These are phyloP conservation scores for Lycodopsis pacificus DNA, from an alignment of 2,797 vertebrate species.

Conservation along the genomic window DNA sequence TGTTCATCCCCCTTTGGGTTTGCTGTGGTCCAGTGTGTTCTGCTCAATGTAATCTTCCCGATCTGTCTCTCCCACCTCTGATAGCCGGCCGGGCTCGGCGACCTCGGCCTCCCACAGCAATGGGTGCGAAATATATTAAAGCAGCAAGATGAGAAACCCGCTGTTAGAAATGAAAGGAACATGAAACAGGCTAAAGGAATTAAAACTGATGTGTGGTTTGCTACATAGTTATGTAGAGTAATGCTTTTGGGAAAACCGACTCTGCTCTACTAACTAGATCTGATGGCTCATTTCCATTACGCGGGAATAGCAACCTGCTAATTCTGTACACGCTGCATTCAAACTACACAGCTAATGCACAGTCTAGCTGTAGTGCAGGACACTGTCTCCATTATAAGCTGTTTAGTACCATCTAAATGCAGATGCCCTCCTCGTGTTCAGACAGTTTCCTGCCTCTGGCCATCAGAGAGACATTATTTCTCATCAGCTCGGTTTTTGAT, in stretches of 20 bases:
- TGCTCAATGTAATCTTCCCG: constrained; percentile 16
- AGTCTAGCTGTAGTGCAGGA: constrained; percentile 11
- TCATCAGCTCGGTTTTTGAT: neutral
- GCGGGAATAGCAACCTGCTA: constrained; percentile 40
- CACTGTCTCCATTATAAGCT: constrained; percentile 22
- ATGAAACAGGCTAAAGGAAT: constrained; percentile 40
- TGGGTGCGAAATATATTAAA: constrained; percentile 1
- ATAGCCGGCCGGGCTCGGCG: constrained; percentile 6
- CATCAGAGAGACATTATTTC: neutral
- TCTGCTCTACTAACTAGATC: constrained; percentile 51
- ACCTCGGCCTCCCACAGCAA: constrained; percentile 42
- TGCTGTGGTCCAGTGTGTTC: constrained; percentile 12
- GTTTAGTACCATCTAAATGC: constrained; percentile 20
- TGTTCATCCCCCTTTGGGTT: constrained; percentile 3
- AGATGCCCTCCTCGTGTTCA: neutral
- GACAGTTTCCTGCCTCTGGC: neutral
- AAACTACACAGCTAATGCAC: constrained; percentile 19
- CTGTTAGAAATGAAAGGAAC: constrained; percentile 33
- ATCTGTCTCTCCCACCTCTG: neutral
- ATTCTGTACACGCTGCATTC: constrained; percentile 48
- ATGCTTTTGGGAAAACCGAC: constrained; percentile 44
- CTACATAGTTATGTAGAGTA: constrained; percentile 46
- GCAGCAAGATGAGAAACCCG: constrained; percentile 7
- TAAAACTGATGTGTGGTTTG: constrained; percentile 50
- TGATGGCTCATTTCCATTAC: constrained; percentile 61